A percentile compares a stretch with the other conserved stretches of the same genome.
These are phyloP conservation scores for Parauchenoglanis ngamensis DNA, from an alignment of 2,797 vertebrate genomes.

Conservation along the genomic window DNA sequence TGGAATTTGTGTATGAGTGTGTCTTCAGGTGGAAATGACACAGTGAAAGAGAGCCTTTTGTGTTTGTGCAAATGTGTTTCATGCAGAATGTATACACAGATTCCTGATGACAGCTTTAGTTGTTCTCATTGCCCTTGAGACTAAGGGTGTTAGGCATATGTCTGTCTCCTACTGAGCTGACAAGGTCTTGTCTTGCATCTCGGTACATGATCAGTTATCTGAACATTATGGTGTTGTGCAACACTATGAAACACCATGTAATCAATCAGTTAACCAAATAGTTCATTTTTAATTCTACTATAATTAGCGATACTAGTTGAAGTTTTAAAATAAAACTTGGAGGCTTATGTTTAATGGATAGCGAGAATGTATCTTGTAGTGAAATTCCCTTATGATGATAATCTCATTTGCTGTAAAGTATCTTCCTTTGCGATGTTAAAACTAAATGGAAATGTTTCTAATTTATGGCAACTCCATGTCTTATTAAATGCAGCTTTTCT, in stretches of 20 bases:
- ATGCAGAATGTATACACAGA: neutral
- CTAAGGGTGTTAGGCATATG: neutral
- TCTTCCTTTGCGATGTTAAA: neutral
- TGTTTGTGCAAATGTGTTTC: constrained; percentile 8
- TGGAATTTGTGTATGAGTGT: constrained; percentile 48
- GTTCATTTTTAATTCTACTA: neutral
- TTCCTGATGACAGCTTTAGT: neutral
- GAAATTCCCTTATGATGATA: neutral
- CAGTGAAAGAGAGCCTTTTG: neutral
- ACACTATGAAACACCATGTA: neutral
- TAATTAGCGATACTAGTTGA: neutral
- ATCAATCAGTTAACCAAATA: constrained; percentile 1
- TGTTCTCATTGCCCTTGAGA: neutral
- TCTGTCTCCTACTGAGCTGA: neutral
- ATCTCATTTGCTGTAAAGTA: neutral
- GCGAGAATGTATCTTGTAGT: neutral
- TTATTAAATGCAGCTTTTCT: neutral
- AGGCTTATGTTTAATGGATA: neutral
- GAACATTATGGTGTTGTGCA: neutral
- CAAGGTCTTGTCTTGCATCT: neutral
- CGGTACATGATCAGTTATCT: neutral
- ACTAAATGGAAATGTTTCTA: neutral
- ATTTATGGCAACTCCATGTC: neutral
- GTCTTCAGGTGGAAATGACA: constrained; percentile 23
- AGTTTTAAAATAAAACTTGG: too few species aligned